phyloP scores from a whole-genome alignment of 2,888 invertebrate species.

The Trachelus tabidus region DNA sequence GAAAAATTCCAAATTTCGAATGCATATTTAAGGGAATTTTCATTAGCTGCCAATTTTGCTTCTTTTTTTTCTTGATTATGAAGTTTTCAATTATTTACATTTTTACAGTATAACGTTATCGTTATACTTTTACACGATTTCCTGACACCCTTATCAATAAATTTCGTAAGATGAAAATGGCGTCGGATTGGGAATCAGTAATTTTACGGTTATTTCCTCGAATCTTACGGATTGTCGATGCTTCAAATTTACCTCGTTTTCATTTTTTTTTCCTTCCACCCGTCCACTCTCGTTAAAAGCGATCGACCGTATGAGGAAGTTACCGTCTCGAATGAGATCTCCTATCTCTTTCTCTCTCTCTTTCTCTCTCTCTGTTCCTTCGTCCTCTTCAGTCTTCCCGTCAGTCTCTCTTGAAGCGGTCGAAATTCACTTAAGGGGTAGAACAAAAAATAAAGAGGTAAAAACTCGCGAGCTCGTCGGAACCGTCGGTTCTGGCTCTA shows the following conservation, averaged over 20 bases:
- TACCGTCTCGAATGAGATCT: slow-evolving; percentile 11
- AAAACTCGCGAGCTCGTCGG: background rate
- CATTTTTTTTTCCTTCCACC: slow-evolving; percentile 2
- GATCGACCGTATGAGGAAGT: slow-evolving; percentile 24
- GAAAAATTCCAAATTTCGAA: background rate
- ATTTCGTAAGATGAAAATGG: background rate
- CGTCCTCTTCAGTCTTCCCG: slow-evolving; percentile 12
- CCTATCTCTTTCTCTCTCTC: slow-evolving; percentile 22
- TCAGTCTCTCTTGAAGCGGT: slow-evolving; percentile 13
- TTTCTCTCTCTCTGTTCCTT: slow-evolving; percentile 9
- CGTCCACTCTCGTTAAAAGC: slow-evolving; percentile 24
- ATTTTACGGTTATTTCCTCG: slow-evolving; percentile 1
- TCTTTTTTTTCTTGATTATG: too few relatives aligned
- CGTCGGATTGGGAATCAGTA: background rate
- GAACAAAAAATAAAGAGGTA: background rate
- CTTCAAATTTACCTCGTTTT: background rate
- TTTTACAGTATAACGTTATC: too few relatives aligned
- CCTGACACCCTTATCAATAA: background rate
- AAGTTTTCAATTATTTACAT: too few relatives aligned
- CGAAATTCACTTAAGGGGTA: background rate
- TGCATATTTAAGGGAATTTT: background rate
- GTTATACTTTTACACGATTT: too few relatives aligned
- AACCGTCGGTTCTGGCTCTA: background rate
- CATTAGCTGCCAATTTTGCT: background rate
- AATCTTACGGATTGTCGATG: background rate